phyloP scores from a whole-genome alignment of 2,113 vertebrate species.

The Probosciger aterrimus region DNA sequence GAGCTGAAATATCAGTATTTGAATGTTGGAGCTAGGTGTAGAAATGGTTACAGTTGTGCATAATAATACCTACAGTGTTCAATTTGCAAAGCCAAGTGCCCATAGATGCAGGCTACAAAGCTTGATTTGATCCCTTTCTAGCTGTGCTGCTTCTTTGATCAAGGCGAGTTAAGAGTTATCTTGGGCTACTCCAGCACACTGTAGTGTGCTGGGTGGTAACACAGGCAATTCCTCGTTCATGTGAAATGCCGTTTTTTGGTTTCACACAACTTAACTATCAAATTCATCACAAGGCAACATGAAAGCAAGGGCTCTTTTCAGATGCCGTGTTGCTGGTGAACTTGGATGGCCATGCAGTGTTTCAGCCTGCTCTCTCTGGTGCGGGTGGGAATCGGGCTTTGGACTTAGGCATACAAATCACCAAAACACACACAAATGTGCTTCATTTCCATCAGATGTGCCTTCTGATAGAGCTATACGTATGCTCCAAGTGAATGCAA shows the following conservation, averaged over 20 bases:
- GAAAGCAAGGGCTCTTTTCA: background rate
- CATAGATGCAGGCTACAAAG: background rate
- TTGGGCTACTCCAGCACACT: background rate
- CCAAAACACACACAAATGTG: background rate
- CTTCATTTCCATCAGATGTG: background rate
- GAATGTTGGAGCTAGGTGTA: background rate
- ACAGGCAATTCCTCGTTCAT: background rate
- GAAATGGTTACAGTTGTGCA: background rate
- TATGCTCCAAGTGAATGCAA: background rate
- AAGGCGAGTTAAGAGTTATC: background rate
- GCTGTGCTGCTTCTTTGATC: background rate
- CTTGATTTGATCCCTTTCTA: background rate
- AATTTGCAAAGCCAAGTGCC: background rate
- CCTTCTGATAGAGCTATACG: background rate
- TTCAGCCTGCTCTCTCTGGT: background rate
- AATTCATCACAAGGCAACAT: background rate
- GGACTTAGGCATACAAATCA: background rate
- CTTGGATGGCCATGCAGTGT: background rate
- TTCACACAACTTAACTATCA: background rate
- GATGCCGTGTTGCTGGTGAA: background rate
- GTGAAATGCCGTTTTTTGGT: background rate
- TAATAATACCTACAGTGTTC: background rate
- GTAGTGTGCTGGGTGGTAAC: background rate
- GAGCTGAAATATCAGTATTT: background rate
- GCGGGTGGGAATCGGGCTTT: background rate